Evolutionary conservation across 2,113 vertebrate species (phyloP).

Genomic region (Egretta garzetta): DNA sequence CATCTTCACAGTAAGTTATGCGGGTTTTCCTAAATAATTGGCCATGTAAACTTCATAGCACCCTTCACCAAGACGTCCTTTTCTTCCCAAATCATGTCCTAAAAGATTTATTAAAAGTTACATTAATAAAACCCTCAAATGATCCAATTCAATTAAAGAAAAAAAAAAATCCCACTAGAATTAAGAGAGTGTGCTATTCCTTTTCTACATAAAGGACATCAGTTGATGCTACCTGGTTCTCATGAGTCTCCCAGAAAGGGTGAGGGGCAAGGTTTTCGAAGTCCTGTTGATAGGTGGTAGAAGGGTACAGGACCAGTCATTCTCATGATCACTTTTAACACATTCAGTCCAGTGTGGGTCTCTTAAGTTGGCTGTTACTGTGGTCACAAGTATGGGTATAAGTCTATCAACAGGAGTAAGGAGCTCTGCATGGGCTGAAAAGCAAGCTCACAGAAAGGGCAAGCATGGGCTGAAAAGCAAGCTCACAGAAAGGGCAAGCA

Average conservation of each 20-base stretch:
- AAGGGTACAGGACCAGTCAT: not conserved
- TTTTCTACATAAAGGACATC: not conserved
- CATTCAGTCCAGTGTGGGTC: not conserved
- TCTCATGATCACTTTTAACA: not conserved
- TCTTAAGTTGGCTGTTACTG: not conserved
- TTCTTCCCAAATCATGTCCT: not conserved
- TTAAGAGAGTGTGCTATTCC: not conserved
- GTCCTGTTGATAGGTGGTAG: not conserved
- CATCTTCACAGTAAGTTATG: not conserved
- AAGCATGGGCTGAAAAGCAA: not conserved
- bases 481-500: not conserved
- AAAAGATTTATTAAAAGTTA: not conserved
- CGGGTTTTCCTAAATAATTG: constrained; percentile 2
- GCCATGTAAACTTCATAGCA: not conserved
- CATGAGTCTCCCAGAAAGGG: not conserved
- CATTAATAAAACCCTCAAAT: not conserved
- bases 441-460: not conserved
- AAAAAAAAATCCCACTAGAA: not conserved
- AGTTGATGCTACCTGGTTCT: not conserved
- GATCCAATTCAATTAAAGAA: not conserved
- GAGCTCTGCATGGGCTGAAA: not conserved
- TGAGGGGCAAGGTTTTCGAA: not conserved
- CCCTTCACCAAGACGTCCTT: not conserved
- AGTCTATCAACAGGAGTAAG: not conserved
- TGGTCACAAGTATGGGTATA: not conserved